These are phyloP conservation scores for Eledone cirrhosa DNA, from an alignment of 2,888 invertebrate genomes.

Conservation along the genomic window DNA sequence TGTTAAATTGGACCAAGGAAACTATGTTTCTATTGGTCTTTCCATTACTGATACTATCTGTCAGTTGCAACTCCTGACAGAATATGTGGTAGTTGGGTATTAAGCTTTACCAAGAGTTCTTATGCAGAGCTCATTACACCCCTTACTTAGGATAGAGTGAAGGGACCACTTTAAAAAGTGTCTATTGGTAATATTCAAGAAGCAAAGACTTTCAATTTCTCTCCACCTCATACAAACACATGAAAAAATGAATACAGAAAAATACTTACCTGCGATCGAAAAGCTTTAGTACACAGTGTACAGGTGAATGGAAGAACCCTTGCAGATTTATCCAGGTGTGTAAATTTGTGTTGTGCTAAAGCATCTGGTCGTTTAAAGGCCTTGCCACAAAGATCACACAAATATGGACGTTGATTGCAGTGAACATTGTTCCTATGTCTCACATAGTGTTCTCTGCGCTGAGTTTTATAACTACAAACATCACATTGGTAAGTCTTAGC, in stretches of 20 bases:
- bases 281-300: slow-evolving; percentile 60
- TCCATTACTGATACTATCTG: too few relatives aligned
- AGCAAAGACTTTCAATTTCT: too few relatives aligned
- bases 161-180: too few relatives aligned
- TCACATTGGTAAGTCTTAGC: slow-evolving; percentile 56
- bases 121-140: too few relatives aligned
- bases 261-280: slow-evolving; percentile 58
- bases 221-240: too few relatives aligned
- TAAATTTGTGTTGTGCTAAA: slow-evolving; percentile 68
- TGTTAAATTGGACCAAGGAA: too few relatives aligned
- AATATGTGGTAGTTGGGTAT: too few relatives aligned
- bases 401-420: slow-evolving; percentile 68
- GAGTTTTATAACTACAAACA: slow-evolving; percentile 65
- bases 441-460: slow-evolving; percentile 63
- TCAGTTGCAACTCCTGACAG: too few relatives aligned
- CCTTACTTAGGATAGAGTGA: too few relatives aligned
- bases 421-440: slow-evolving; percentile 69
- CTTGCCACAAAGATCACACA: slow-evolving; percentile 70
- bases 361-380: slow-evolving; percentile 71
- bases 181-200: too few relatives aligned
- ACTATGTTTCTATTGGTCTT: too few relatives aligned
- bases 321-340: slow-evolving; percentile 61
- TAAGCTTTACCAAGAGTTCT: too few relatives aligned
- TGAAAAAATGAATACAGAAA: neutral
- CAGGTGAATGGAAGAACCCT: slow-evolving; percentile 56